Base-by-base conservation (phyloP, 2,113 vertebrate species). In the Aphyosemion australe region DNA sequence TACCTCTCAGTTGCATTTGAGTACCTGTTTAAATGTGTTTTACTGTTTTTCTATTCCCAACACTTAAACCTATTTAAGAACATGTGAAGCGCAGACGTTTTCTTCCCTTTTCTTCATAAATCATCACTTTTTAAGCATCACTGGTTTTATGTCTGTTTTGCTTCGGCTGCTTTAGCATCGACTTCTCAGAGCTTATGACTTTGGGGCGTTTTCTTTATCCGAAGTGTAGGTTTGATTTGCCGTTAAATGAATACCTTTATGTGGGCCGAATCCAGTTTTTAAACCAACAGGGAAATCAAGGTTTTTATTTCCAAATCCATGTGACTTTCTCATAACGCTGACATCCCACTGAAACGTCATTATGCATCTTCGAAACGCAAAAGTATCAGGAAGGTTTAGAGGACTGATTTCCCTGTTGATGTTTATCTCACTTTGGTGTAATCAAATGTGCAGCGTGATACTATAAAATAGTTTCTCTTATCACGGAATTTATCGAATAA, bases 251-350 rank as follows among this genome's bases (percentile, higher is more conserved):
- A 57, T 57, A 20, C 50, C 21, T 50, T 52, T 50, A 46, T 41
- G 41, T 57, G 75, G 37, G 61, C 49, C 45, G 53, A 76, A 78
- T 68, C 47, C 52, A 75, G 37, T 55, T 47, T 62, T n/a, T 60
- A 60, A 79, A 61, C 68, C 59, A 69, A 50, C 75, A 19, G 66
- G 77, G 73, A 76, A 85, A 74, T 74, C 62, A 79, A 50, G 37
- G 59, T 56, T 62, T 82, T 51, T 69, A 63, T 60, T 73, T 39
- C 39, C 37, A 61, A 80, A 65, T 70, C 58, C 52, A 21, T 65
- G 54, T 37, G 58, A 81, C 64, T 76, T 69, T 65, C 65, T 75
- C 42, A 43, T 58, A 75, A 69, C 78, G 19, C 53, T 9, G n/a
- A 48, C 53, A 65, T 71, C 80, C 66, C 62, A 46, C 64, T 70